Evolutionary conservation across 2,888 invertebrate species (phyloP), one percentile per base, ranked within the genome.

Genomic region (Eupithecia subfuscata): DNA sequence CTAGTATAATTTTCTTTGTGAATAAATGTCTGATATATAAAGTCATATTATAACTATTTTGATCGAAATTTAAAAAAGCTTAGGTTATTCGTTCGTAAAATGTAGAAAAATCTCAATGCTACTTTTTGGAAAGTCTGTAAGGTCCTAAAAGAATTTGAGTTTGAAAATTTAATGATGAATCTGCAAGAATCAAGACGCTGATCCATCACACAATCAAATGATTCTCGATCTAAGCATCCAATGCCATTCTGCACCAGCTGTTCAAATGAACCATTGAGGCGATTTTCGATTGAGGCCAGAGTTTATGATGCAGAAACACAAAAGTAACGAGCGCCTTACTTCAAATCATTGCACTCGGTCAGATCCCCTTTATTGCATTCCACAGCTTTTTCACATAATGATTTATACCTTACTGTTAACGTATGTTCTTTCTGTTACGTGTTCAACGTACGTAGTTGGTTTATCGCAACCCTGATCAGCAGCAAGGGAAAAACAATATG

Each of bases 281-380:
- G 40, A 68, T 68, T 68, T 68, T 68, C 65, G 75, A 68, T 75
- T 73, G 79, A 75, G 80, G 80, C 71, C 80, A 79, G 73, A 79
- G 71, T 83, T 83, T 83, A 83, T 81, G 83, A 82, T 81, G 80
- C 82, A 82, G 82, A 82, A 81, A 82, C 82, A 83, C 82, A 84
- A 83, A 83, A 82, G 82, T 83, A 84, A 84, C 81, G 82, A 81
- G 78, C 73, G 74, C 75, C 79, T 83, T 82, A 80, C 76, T 78
- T 73, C 81, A 77, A 81, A 82, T 84, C 84, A 83, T 82, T 83
- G 82, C 82, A 81, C 80, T 70, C 80, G 79, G 80, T 81, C 82
- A 82, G 80, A 72, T 65, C 43, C 22, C 76, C 80, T 82, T 78
- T 81, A 83, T 81, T 82, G 79, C 80, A 80, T 80, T 69, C 72